Evolutionary conservation across 1,140 invertebrate species (phyloP), one percentile per base, ranked within the genome.

Genomic region (Drosophila lowei): DNA sequence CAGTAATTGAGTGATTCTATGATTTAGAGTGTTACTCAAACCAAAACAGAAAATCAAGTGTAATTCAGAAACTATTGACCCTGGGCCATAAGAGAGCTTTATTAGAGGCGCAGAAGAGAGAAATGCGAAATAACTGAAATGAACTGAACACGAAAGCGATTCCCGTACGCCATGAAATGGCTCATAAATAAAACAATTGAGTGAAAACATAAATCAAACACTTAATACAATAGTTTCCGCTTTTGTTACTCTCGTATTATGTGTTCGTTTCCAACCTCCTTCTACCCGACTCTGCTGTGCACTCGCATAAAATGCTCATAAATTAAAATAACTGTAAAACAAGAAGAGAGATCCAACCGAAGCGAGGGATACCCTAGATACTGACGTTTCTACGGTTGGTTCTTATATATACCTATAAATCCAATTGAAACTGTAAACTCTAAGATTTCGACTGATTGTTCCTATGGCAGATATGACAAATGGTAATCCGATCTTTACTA

Each of bases 221-320:
- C 83, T 86, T 86, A 86, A 86, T 86, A 86, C 83, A 86, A 86
- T 86, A 86, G 83, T 86, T 86, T 86, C 83, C 83, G 83, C 83
- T 86, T 88, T 86, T 88, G 88, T 86, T 86, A 38, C 34, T 38
- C 34, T 38, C 34, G 11, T 8, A 86, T 86, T 86, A 83, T 86
- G 74, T 81, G 70, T 71, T 77, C 73, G 68, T 72, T 79, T 68
- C 52, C 60, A 66, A 75, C 68, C 79, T 78, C 66, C 72, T 38
- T 38, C 60, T 64, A 64, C 49, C 34, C 34, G 11, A 13, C 11
- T 38, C 3, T 65, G 77, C 64, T 74, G 78, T 66, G 71, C 74
- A 81, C 72, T 86, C 78, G 83, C 83, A 86, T 86, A 86, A 86
- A 86, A 86, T 86, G 63, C 74, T 67, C 78, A 86, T 86, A 86